These are phyloP conservation scores for Pinctada fucata DNA, from an alignment of 2,888 invertebrate species.

Conservation along the genomic window DNA sequence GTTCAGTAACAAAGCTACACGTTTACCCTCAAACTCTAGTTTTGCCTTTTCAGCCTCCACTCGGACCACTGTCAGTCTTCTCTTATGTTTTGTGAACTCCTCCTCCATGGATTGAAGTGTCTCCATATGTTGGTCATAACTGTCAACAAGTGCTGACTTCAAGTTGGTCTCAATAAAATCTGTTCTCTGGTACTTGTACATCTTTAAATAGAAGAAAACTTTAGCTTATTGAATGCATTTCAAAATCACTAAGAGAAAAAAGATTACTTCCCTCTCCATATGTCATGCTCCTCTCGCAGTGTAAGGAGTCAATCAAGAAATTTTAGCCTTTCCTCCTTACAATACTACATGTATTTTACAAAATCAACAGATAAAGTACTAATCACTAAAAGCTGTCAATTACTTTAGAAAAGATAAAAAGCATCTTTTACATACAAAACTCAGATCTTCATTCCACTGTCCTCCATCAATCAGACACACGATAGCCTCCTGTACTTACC, in stretches of 20 bases:
- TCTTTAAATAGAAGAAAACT: conserved; percentile 55
- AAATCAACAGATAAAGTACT: too few relatives aligned
- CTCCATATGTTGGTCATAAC: conserved; percentile 77
- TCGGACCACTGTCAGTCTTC: conserved; percentile 80
- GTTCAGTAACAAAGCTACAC: too few relatives aligned
- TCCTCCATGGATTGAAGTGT: conserved; percentile 79
- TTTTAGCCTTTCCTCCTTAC: not conserved
- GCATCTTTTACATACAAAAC: conserved; percentile 78
- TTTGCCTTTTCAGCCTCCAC: conserved; percentile 62
- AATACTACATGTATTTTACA: too few relatives aligned
- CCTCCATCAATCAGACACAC: conserved; percentile 83
- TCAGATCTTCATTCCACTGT: conserved; percentile 84
- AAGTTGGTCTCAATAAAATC: conserved; percentile 80
- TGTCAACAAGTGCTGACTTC: conserved; percentile 78
- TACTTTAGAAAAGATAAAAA: too few relatives aligned
- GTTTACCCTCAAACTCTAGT: conserved; percentile 64
- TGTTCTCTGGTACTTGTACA: conserved; percentile 78
- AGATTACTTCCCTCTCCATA: not conserved
- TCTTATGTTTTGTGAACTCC: conserved; percentile 79
- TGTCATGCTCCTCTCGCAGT: not conserved
- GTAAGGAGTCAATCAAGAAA: not conserved
- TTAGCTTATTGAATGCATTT: not conserved
- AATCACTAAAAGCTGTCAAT: too few relatives aligned
- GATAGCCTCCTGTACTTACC: conserved; percentile 82
- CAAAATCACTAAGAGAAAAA: not conserved